Evolutionary conservation across 2,113 vertebrate genomes (phyloP), one percentile per base, ranked within the genome.

Genomic region (Crotalus viridis): DNA sequence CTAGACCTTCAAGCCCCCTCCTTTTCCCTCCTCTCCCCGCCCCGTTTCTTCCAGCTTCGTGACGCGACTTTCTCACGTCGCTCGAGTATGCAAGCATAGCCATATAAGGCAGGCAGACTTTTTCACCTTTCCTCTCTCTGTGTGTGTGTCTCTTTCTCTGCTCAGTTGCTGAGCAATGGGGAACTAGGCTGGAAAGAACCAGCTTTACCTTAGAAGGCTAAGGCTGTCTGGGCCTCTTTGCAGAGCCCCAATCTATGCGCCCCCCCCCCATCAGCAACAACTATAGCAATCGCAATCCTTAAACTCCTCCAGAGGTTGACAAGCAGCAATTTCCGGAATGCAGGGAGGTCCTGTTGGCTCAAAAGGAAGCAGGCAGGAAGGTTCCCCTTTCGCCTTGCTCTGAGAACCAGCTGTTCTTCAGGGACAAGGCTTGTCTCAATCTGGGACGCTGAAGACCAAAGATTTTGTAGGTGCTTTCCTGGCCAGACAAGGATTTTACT

Each of bases 171-270:
- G 91, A 85, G 93, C 51, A 33, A 64, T 51, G 61, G 0, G 55
- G 85, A 46, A 89, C 0, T 0, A 0, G 9, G 0, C 17, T 57
- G 74, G 24, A 46, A 86, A 89, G 54, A 81, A 7, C 3, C 74
- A 28, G 59, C 92, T 96, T 98, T 97, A 96, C 98, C 97, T 85
- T 98, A 98, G 95, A 98, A 95, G 98, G 98, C 96, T 96, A 96
- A 94, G 93, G 94, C 96, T 97, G 22, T 51, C 93, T 89, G 59
- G 21, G 69, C 90, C n/a, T 69, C 48, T 33, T n/a, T 10, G 46
- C 19, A 52, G 1, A 64, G 89, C 61, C 24, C 61, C 24, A 74
- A 54, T 2, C 85, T 69, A 5, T 2, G 2, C 2, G 0, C 5
- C 46, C 0, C 46, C 12, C 24, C 33, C 10, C 48, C 48, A 9